Percentiles rank a stretch among this genome's conserved stretches.
Conservation (phyloP, 1,140 invertebrate genomes). For the Drosophila arizonae region DNA sequence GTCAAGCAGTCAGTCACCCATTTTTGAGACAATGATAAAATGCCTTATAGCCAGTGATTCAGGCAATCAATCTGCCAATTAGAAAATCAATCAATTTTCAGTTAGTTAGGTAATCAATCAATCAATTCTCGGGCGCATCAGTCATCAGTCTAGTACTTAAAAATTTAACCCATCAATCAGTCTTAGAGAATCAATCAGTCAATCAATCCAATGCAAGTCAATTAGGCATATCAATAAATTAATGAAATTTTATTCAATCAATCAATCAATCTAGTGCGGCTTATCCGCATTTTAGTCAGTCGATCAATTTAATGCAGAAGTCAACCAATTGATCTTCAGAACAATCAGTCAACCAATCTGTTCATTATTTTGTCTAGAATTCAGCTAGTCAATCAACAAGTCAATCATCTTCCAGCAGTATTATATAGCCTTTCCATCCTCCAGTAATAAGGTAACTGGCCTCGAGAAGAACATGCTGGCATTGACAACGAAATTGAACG, state of each 20-base stretch:
- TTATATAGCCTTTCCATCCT: too few species aligned
- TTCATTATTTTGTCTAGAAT: background rate
- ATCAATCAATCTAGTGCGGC: background rate
- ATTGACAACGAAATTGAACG: conserved; percentile 19
- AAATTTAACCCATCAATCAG: background rate
- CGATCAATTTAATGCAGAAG: background rate
- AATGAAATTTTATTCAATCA: background rate
- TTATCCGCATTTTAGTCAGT: background rate
- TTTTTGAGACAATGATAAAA: too few species aligned
- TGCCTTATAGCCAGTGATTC: background rate
- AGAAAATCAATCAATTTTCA: background rate
- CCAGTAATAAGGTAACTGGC: conserved; percentile 32
- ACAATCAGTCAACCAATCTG: background rate
- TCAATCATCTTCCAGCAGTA: too few species aligned
- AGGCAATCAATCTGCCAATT: background rate
- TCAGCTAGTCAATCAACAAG: background rate
- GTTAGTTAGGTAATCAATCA: background rate
- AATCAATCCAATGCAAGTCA: background rate
- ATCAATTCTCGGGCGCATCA: background rate
- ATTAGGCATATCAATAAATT: background rate
- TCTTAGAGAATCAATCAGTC: background rate
- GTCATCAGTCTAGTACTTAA: background rate
- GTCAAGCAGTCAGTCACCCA: background rate
- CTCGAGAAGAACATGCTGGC: conserved; percentile 29
- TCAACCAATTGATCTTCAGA: background rate